Evolutionary conservation across 2,888 invertebrate species (phyloP), one percentile per base, ranked within the genome.

Genomic region (Carabus problematicus): DNA sequence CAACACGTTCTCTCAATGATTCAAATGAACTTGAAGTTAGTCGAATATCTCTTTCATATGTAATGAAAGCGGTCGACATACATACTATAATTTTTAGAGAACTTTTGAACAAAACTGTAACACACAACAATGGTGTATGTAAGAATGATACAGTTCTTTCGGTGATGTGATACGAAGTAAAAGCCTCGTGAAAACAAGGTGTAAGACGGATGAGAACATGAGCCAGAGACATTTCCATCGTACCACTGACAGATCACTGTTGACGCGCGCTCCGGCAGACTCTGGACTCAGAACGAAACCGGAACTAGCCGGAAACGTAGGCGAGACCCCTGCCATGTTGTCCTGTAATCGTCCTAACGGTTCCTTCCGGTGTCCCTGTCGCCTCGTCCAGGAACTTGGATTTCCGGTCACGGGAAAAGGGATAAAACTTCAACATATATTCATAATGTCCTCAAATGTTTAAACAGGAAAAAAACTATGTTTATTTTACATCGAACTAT

Each of bases 301-400:
- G 29, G 29, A 29, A 29, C 29, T 3, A 29, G 11, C 67, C 67
- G 67, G 67, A 67, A 60, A 60, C 60, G 60, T 59, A 67, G 54
- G 60, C 67, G 67, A 59, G 67, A 60, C 67, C 8, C 29, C 42
- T 60, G 67, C 67, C 67, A 60, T 67, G 67, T 67, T 67, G 67
- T 67, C 60, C 67, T 60, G 60, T 67, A 67, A 67, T 67, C 67
- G 60, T 40, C 60, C 60, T 60, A 67, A 67, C 67, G 67, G 60
- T 67, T 67, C 67, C 67, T 60, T 67, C 67, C 67, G 67, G 67
- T 49, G 41, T 52, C 55, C 42, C 12, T 43, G 56, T 45, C 60
- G 19, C 14, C 40, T 49, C 56, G 59, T 29, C 56, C 56, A 39
- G 56, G 11, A 60, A 60, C 43, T 54, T 60, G 60, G 67, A 60